Conservation (phyloP, 2,113 vertebrate species). For the Opisthocomus hoazin region DNA sequence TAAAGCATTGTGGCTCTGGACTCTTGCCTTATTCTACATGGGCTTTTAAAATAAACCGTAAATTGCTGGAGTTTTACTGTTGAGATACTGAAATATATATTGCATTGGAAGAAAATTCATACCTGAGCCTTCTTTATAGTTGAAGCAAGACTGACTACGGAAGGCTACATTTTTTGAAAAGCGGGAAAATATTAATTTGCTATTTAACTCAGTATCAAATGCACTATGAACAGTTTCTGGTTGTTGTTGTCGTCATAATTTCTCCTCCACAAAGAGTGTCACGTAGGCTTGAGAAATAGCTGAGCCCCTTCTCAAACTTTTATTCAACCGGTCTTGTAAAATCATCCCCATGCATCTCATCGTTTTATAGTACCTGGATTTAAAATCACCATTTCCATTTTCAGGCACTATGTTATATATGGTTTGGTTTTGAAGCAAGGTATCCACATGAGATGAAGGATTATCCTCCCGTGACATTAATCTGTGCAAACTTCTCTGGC, state of each 20-base stretch:
- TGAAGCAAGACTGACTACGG: neutral
- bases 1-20: slow-evolving; percentile 1
- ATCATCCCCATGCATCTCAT: rapidly evolving
- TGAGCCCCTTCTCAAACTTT: neutral
- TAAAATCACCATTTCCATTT: neutral
- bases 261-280: neutral
- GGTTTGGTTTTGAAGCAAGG: neutral
- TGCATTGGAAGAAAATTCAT: neutral
- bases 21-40: neutral
- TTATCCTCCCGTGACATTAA: neutral
- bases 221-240: neutral
- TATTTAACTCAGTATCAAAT: neutral
- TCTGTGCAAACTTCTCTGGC: neutral
- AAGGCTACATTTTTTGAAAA: neutral
- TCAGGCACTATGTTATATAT: rapidly evolving
- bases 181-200: neutral
- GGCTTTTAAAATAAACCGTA: slow-evolving; percentile 53
- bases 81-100: neutral
- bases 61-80: slow-evolving; percentile 42
- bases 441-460: rapidly evolving
- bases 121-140: neutral
- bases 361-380: neutral
- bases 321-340: neutral
- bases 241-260: neutral
- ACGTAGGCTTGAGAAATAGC: neutral